A percentile compares a stretch with the other conserved stretches of the same genome.
phyloP scores from a whole-genome alignment of 2,888 invertebrate genomes.

The Hypomecis punctinalis region DNA sequence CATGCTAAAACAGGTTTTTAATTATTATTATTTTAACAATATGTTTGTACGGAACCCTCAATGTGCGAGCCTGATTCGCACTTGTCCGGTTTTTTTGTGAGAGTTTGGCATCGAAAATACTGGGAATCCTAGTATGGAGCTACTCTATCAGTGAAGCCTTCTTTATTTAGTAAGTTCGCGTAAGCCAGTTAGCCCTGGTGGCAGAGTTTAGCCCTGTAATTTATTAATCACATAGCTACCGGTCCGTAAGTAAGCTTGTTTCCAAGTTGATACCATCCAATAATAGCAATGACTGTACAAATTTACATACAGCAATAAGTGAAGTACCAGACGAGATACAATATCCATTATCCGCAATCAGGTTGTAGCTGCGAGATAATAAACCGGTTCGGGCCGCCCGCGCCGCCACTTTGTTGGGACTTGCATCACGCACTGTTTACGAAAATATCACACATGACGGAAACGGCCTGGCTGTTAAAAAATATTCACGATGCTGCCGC shows the following conservation, averaged over 20 bases:
- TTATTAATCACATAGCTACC: no score
- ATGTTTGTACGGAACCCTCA: no score
- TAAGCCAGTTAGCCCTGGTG: no score
- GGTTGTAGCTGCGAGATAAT: constrained; percentile 5
- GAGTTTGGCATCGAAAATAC: no score
- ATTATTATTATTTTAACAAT: no score
- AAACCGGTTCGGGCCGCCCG: constrained; percentile 14
- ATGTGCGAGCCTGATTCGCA: no score
- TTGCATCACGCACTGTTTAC: constrained; percentile 29
- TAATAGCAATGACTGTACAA: neutral
- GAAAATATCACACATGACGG: constrained; percentile 24
- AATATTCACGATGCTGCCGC: neutral
- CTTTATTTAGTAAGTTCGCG: no score
- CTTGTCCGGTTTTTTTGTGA: no score
- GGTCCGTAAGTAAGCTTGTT: neutral
- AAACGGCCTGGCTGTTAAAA: constrained; percentile 4
- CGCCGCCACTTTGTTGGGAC: constrained; percentile 11
- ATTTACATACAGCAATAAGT: neutral
- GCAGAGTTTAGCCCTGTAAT: no score
- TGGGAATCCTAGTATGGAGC: no score
- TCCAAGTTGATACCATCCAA: neutral
- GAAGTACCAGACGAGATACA: constrained; percentile 5
- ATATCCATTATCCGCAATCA: constrained; percentile 11
- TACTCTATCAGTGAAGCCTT: no score
- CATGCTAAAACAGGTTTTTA: no score